Conservation (phyloP, 2,888 invertebrate species). For the Patella ulyssiponensis region DNA sequence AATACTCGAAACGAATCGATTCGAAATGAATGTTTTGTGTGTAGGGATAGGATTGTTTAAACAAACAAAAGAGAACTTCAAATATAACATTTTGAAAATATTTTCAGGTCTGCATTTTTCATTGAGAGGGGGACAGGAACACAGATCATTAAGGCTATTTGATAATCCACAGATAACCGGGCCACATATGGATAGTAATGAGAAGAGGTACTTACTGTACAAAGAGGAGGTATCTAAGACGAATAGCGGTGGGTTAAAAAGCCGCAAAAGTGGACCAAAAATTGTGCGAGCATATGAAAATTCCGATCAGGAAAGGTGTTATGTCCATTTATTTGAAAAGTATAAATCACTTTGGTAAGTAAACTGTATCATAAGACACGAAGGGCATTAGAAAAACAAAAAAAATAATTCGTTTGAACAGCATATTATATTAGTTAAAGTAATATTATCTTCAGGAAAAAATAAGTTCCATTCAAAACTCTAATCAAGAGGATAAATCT, state of each 20-base stretch:
- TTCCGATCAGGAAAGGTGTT: background rate
- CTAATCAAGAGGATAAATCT: too few relatives aligned
- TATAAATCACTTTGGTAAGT: slow-evolving; percentile 14
- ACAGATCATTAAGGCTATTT: slow-evolving; percentile 15
- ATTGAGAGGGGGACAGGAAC: slow-evolving; percentile 5
- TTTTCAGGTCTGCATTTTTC: slow-evolving; percentile 11
- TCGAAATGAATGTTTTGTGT: too few relatives aligned
- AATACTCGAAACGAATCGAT: too few relatives aligned
- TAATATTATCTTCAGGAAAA: too few relatives aligned
- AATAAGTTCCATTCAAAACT: too few relatives aligned
- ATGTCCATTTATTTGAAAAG: slow-evolving; percentile 7
- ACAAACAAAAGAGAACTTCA: too few relatives aligned
- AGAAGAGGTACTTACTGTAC: background rate
- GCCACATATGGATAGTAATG: slow-evolving; percentile 3
- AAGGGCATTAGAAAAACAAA: too few relatives aligned
- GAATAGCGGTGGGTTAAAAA: slow-evolving; percentile 12
- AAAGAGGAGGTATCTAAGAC: background rate
- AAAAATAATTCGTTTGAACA: too few relatives aligned
- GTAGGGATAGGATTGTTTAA: too few relatives aligned
- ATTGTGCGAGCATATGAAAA: slow-evolving; percentile 9
- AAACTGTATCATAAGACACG: background rate
- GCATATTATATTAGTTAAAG: too few relatives aligned
- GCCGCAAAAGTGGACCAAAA: background rate
- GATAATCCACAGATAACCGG: slow-evolving; percentile 3
- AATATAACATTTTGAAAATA: background rate